Base-by-base conservation (phyloP, 2,113 vertebrate genomes). In the Notarius quadriscutis region DNA sequence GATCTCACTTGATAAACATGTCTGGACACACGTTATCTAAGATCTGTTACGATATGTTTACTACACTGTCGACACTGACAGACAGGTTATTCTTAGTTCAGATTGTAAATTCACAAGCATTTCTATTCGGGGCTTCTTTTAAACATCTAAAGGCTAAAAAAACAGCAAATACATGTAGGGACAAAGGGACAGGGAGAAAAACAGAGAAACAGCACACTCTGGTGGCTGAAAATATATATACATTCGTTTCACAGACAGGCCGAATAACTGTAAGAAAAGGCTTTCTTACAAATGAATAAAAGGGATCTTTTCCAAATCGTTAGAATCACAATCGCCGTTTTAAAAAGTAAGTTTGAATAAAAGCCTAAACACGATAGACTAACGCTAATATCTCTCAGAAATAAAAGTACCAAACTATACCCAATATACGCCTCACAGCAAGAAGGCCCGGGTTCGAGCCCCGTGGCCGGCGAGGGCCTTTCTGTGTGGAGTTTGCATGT, bases 151-250 rank as follows among this genome's bases (percentile, higher is more conserved):
- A 69, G 15, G 17, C 69, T 41, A 5, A 74, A 11, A 18, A 58
- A 17, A n/a, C 11, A n/a, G 63, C 12, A 30, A 74, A 5, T 7
- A 55, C 11, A 30, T 12, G 6, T 1, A 57, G 9, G 10, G 55
- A 34, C 18, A 41, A 12, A 41, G 10, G 9, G 2, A 60, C 20
- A 8, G 2, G 2, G 7, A 53, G 25, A 41, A 20, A 60, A 30
- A 10, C 17, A 10, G 48, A 9, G 27, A 57, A 85, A 84, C 63
- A 41, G 63, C 81, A 55, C 53, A 81, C n/a, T 86, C 88, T 87
- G 18, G 85, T 89, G 88, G 53, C 20, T 34, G 79, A 7, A 58
- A 58, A 41, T 9, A 27, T 60, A 11, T 34, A 81, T 30, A 34
- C 41, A 41, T 41, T 41, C 41, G 41, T 41, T 41, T 41, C 41